Conservation (phyloP, 2,888 invertebrate genomes). For the Hemicrepidius hirtus region DNA sequence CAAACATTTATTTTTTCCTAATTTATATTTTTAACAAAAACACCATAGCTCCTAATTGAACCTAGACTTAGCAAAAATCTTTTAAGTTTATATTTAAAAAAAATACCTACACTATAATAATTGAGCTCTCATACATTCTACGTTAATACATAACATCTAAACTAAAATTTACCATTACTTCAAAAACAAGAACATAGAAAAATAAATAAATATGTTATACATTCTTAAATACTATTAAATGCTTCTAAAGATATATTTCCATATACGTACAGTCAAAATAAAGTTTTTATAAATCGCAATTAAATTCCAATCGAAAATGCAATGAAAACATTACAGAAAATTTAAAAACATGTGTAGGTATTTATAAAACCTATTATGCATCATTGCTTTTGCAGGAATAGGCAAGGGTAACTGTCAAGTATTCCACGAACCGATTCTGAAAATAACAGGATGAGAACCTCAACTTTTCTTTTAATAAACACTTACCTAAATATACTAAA, state of each 20-base stretch:
- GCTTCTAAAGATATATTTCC: constrained; percentile 34
- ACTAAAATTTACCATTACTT: not conserved
- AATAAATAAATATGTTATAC: constrained; percentile 49
- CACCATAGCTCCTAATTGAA: not conserved
- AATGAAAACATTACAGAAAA: constrained; percentile 1
- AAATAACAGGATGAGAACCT: constrained; percentile 56
- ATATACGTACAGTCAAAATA: constrained; percentile 35
- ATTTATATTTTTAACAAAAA: not conserved
- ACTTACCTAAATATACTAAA: constrained; percentile 66
- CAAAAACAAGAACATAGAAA: constrained; percentile 46
- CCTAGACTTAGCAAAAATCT: no score
- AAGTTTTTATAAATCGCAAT: not conserved
- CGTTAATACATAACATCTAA: not conserved
- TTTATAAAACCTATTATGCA: constrained; percentile 62
- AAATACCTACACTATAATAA: not conserved
- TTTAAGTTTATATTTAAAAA: not conserved
- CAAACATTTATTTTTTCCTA: not conserved
- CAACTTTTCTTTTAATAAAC: constrained; percentile 2
- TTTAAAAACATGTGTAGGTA: constrained; percentile 61
- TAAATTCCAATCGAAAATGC: constrained; percentile 21
- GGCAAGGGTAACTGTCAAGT: constrained; percentile 62
- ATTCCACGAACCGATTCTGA: constrained; percentile 58
- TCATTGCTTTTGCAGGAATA: constrained; percentile 56
- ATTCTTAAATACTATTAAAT: constrained; percentile 46
- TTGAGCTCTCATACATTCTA: not conserved